Evolutionary conservation across 2,113 vertebrate species (phyloP).

Genomic region (Microcebus murinus): DNA sequence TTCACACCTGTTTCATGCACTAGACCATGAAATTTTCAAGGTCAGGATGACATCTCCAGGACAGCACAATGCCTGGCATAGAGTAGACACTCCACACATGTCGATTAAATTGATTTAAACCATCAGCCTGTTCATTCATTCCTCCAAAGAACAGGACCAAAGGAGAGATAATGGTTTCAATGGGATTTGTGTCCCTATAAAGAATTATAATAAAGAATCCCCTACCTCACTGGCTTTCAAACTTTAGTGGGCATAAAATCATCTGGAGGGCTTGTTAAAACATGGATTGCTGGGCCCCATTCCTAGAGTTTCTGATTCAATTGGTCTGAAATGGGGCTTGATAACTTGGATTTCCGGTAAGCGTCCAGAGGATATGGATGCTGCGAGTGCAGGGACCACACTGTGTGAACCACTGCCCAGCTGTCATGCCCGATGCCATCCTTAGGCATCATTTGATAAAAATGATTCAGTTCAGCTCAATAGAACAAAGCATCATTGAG

Average conservation of each 20-base stretch:
- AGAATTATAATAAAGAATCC: slow-evolving; percentile 10
- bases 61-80: not conserved
- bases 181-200: not conserved
- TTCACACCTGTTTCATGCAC: not conserved
- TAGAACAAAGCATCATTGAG: not conserved
- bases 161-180: not conserved
- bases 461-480: not conserved
- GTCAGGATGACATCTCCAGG: not conserved
- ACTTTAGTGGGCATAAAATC: not conserved
- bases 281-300: not conserved
- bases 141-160: not conserved
- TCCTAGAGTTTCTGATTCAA: not conserved
- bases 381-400: not conserved
- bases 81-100: not conserved
- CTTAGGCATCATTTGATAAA: slow-evolving; percentile 5
- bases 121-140: not conserved
- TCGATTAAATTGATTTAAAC: not conserved
- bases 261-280: not conserved
- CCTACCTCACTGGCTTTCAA: not conserved
- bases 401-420: not conserved
- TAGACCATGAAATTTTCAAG: not conserved
- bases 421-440: not conserved
- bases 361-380: not conserved
- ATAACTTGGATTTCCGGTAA: not conserved
- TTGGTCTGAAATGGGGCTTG: not conserved